Percentiles rank a stretch among this genome's conserved stretches.
phyloP scores from a whole-genome alignment of 2,888 invertebrate genomes.

The Tolmerus cingulatus region DNA sequence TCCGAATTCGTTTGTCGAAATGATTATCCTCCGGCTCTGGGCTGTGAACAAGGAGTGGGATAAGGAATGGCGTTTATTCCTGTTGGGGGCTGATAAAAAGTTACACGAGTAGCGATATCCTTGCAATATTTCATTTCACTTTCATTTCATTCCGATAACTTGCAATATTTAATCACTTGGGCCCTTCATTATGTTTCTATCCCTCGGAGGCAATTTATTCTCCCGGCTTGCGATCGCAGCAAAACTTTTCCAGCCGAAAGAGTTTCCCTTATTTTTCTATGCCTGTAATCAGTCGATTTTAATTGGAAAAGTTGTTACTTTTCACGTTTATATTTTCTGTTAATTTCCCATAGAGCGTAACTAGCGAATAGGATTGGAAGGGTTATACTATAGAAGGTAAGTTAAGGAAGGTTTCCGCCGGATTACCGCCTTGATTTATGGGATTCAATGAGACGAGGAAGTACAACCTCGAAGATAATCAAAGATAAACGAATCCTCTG shows the following conservation, averaged over 20 bases:
- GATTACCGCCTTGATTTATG: constrained; percentile 6
- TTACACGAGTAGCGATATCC: background rate
- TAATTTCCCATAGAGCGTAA: background rate
- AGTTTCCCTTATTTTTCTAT: constrained; percentile 9
- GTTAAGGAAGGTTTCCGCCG: background rate
- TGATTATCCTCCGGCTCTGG: background rate
- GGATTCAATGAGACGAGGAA: background rate
- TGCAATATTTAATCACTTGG: constrained; percentile 2
- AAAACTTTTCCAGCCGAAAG: constrained; percentile 30
- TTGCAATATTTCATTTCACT: constrained; percentile 23
- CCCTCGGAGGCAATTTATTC: constrained; percentile 14
- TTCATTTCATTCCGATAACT: background rate
- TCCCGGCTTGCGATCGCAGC: background rate
- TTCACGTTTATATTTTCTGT: background rate
- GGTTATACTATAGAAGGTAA: background rate
- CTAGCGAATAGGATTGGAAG: background rate
- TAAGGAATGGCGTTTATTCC: background rate
- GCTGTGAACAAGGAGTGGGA: background rate
- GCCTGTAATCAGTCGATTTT: constrained; percentile 22
- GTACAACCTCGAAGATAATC: background rate
- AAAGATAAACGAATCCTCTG: constrained; percentile 9
- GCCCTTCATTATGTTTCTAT: background rate
- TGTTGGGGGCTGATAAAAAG: background rate
- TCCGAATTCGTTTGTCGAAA: background rate
- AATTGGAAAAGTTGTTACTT: constrained; percentile 28